Evolutionary conservation across 92 coral and sea anemone species (phyloP).

Genomic region (Siderastrea siderea): DNA sequence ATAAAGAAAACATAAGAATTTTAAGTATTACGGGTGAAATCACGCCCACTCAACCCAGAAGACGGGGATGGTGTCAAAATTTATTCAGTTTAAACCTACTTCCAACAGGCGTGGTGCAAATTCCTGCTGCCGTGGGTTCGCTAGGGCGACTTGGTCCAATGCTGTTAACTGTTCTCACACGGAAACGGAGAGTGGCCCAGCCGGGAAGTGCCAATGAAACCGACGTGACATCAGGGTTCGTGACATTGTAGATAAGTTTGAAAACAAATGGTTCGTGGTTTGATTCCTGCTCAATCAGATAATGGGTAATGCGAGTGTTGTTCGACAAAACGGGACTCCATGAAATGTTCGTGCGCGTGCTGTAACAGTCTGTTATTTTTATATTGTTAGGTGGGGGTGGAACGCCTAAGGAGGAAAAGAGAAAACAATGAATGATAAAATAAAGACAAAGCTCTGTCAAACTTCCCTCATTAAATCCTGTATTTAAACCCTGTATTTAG

Average conservation of each 20-base stretch:
- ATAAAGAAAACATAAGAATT: too few species aligned
- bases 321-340: conserved; percentile 72
- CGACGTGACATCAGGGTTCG: conserved; percentile 48
- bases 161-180: conserved; percentile 80
- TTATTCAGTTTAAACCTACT: background rate
- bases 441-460: too few species aligned
- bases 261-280: conserved; percentile 62
- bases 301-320: conserved; percentile 69
- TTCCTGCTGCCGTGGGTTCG: conserved; percentile 50
- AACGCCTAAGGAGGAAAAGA: conserved; percentile 47
- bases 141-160: conserved; percentile 87
- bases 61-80: background rate
- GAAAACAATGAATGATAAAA: background rate
- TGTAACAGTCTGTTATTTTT: conserved; percentile 64
- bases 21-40: too few species aligned
- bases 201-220: conserved; percentile 59
- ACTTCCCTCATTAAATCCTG: too few species aligned
- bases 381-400: conserved; percentile 80
- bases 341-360: conserved; percentile 67
- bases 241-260: conserved; percentile 49
- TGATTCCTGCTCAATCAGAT: conserved; percentile 79
- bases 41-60: background rate
- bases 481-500: too few species aligned
- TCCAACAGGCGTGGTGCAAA: conserved; percentile 25
- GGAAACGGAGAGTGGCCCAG: conserved; percentile 81